Percentiles rank a stretch among this genome's conserved stretches.
Evolutionary conservation across 2,888 invertebrate species (phyloP).

Genomic region (Parnassius apollo): DNA sequence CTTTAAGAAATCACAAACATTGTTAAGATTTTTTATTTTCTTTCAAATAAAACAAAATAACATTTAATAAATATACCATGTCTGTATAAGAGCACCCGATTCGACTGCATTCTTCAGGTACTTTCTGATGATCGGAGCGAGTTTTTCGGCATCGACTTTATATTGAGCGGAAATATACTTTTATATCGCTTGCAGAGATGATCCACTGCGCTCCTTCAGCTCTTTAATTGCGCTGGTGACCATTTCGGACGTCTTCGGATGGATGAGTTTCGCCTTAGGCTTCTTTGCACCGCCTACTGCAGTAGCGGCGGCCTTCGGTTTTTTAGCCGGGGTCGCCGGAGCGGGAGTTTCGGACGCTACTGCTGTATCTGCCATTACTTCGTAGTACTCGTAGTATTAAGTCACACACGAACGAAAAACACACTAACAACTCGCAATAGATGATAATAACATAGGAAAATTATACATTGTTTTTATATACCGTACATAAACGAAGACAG

Average conservation of each 20-base stretch:
- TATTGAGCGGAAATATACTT: constrained; percentile 83
- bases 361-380: constrained; percentile 44
- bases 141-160: constrained; percentile 81
- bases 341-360: constrained; percentile 46
- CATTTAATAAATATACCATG: constrained; percentile 29
- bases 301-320: constrained; percentile 39
- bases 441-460: too few species aligned
- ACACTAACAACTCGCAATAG: too few species aligned
- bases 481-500: not conserved
- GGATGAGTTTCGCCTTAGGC: too few species aligned
- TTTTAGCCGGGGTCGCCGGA: constrained; percentile 47
- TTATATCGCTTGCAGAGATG: constrained; percentile 62
- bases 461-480: not conserved
- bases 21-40: too few species aligned
- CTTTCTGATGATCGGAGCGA: constrained; percentile 81
- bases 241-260: too few species aligned
- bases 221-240: too few species aligned
- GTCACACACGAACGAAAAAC: too few species aligned
- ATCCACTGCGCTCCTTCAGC: too few species aligned
- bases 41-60: too few species aligned
- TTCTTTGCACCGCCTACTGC: not conserved
- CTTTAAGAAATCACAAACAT: too few species aligned
- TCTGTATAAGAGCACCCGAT: constrained; percentile 74
- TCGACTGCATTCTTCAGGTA: constrained; percentile 77
- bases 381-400: not conserved